Evolutionary conservation across 2,113 vertebrate species (phyloP).

Genomic region (Rhineura floridana): DNA sequence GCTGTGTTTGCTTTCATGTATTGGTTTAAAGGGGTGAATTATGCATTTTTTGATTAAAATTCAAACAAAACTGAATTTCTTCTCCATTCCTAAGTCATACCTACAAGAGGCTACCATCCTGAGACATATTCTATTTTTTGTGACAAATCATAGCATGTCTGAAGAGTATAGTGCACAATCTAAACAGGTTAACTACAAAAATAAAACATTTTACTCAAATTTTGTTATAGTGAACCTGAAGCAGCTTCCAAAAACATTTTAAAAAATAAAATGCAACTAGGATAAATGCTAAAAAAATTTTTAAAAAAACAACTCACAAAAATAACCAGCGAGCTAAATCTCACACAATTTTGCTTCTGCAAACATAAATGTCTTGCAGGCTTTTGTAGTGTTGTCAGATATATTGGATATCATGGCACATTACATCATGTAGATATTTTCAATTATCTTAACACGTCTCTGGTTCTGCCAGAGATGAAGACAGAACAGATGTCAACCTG

Average conservation of each 20-base stretch:
- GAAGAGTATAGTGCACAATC: neutral
- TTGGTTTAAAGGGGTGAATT: too few relatives aligned
- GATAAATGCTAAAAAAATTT: neutral
- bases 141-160: neutral
- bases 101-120: neutral
- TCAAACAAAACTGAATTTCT: too few relatives aligned
- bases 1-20: too few relatives aligned
- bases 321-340: neutral
- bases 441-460: conserved; percentile 27
- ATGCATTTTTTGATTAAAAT: too few relatives aligned
- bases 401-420: neutral
- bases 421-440: neutral
- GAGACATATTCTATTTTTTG: neutral
- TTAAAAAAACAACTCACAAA: neutral
- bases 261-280: neutral
- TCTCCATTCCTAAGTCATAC: conserved; percentile 1
- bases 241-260: neutral
- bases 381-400: neutral
- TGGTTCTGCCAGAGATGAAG: conserved; percentile 10
- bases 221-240: neutral
- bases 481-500: neutral
- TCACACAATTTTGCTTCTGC: neutral
- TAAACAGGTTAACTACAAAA: neutral
- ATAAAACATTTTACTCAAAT: too few relatives aligned
- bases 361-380: neutral